Conservation (phyloP, 2,888 invertebrate genomes). For the Pammene aurita region DNA sequence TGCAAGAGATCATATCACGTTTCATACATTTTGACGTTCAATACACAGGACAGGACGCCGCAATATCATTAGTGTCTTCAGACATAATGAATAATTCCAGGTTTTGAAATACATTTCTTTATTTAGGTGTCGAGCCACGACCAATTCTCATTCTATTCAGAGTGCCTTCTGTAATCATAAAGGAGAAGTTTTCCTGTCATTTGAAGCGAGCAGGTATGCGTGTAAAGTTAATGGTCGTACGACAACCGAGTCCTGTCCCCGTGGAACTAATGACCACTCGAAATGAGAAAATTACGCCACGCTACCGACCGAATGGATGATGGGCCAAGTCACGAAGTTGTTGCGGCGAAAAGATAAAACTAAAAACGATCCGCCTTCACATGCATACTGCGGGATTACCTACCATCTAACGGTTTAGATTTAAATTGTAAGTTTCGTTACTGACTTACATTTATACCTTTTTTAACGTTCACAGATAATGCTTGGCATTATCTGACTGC, state of each 20-base stretch:
- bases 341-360: conserved; percentile 55
- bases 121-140: conserved; percentile 13
- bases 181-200: conserved; percentile 52
- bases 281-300: conserved; percentile 76
- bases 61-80: conserved; percentile 18
- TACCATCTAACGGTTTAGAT: conserved; percentile 13
- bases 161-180: conserved; percentile 48
- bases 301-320: conserved; percentile 66
- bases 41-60: conserved; percentile 4
- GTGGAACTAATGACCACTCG: conserved; percentile 79
- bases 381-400: conserved; percentile 6
- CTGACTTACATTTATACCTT: not conserved
- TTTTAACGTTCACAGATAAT: not conserved
- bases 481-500: not conserved
- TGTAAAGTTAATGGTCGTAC: conserved; percentile 71
- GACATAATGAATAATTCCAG: conserved; percentile 12
- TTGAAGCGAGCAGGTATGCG: conserved; percentile 59
- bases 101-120: conserved; percentile 23
- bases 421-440: conserved; percentile 13
- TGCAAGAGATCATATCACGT: conserved; percentile 13
- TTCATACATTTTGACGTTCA: conserved; percentile 1
- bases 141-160: conserved; percentile 32
- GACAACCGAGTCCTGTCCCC: conserved; percentile 71
- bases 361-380: conserved; percentile 49
- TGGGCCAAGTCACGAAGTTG: conserved; percentile 73